These are phyloP conservation scores for Hemitrygon akajei DNA, from an alignment of 2,797 vertebrate species.

Conservation along the genomic window DNA sequence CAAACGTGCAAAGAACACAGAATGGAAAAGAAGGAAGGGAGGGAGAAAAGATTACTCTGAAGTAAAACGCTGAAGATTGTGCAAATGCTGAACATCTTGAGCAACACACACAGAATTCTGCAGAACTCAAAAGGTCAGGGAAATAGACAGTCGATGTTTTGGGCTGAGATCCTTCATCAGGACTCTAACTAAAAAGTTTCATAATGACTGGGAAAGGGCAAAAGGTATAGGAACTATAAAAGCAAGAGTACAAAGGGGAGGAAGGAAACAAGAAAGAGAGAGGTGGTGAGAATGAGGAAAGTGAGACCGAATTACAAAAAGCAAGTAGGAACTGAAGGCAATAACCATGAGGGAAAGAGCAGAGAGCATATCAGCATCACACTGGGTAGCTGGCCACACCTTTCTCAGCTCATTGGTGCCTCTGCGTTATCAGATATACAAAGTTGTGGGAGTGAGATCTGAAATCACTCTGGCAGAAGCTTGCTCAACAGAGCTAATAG, in stretches of 20 bases:
- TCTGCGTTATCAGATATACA: conserved; percentile 1
- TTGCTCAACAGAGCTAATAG: neutral
- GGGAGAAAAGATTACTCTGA: neutral
- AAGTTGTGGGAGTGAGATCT: neutral
- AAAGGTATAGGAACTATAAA: neutral
- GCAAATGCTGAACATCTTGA: too few relatives aligned
- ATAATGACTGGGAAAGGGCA: neutral
- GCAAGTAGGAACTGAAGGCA: neutral
- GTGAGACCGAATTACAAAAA: neutral
- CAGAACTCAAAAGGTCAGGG: too few relatives aligned
- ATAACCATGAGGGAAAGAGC: too few relatives aligned
- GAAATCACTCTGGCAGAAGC: neutral
- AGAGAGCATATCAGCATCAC: neutral
- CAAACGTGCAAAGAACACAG: neutral
- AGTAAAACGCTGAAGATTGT: neutral
- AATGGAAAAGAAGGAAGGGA: neutral
- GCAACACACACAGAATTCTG: too few relatives aligned
- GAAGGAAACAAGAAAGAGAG: neutral
- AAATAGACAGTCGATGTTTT: too few relatives aligned
- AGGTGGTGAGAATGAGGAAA: neutral
- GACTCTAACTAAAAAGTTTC: neutral
- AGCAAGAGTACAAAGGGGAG: neutral
- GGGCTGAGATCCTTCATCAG: too few relatives aligned
- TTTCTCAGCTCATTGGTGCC: neutral
- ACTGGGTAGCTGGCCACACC: neutral